Conservation (phyloP, 2,888 invertebrate genomes). For the Mimachlamys varia region DNA sequence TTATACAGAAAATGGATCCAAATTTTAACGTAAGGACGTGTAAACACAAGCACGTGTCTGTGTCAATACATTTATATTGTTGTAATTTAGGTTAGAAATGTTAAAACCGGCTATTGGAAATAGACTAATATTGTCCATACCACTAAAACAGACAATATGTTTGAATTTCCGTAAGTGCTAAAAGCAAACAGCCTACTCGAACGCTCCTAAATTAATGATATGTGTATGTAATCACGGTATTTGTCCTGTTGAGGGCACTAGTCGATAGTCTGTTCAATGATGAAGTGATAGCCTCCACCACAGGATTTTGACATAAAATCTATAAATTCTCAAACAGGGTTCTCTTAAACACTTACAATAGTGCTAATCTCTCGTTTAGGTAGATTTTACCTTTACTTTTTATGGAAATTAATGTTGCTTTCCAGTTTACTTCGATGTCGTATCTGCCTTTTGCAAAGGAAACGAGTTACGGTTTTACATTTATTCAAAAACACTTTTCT, state of each 20-base stretch:
- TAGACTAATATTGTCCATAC: conserved; percentile 6
- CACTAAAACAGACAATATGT: conserved; percentile 31
- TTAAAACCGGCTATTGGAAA: conserved; percentile 17
- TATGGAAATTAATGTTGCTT: neutral
- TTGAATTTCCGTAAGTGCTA: conserved; percentile 32
- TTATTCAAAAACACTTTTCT: too few relatives aligned
- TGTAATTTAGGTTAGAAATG: conserved; percentile 21
- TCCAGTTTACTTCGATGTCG: too few relatives aligned
- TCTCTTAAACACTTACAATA: neutral
- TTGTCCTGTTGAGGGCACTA: neutral
- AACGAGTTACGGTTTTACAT: too few relatives aligned
- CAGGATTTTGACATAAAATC: neutral
- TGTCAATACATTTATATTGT: conserved; percentile 10
- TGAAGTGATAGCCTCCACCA: neutral
- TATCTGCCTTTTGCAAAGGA: too few relatives aligned
- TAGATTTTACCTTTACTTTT: neutral
- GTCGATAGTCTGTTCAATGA: neutral
- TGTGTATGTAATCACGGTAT: conserved; percentile 14
- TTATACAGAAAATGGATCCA: neutral
- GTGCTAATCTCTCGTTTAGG: neutral
- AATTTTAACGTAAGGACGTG: neutral
- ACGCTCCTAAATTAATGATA: conserved; percentile 36
- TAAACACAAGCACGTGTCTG: neutral
- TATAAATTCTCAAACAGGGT: neutral
- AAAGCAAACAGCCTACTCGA: conserved; percentile 36